Evolutionary conservation across 1,140 invertebrate species (phyloP).

Genomic region (Bombus turneri): DNA sequence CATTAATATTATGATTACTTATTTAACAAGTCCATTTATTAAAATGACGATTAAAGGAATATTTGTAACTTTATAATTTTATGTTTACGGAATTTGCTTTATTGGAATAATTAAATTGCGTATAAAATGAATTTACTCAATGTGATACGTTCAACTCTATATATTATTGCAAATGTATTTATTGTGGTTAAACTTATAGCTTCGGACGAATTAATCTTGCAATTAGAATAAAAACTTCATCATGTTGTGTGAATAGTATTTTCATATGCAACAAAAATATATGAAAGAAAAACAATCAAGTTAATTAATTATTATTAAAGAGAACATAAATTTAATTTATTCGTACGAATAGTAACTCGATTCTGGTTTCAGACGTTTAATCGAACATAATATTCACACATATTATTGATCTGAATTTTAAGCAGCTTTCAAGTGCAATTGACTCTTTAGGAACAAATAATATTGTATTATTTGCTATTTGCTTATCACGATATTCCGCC

Average conservation of each 20-base stretch:
- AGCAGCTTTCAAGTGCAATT: not conserved
- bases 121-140: not conserved
- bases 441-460: not conserved
- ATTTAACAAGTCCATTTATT: not conserved
- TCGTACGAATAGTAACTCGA: not conserved
- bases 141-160: not conserved
- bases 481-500: too few species aligned
- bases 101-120: not conserved
- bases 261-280: not conserved
- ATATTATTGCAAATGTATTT: not conserved
- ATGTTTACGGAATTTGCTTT: not conserved
- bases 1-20: not conserved
- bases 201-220: not conserved
- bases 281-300: not conserved
- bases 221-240: not conserved
- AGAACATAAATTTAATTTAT: not conserved
- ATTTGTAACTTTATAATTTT: not conserved
- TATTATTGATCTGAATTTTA: not conserved
- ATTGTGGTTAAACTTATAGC: too few species aligned
- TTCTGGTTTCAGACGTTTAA: not conserved
- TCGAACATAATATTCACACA: not conserved
- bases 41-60: not conserved
- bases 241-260: not conserved
- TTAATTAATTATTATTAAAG: not conserved
- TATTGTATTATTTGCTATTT: not conserved